phyloP scores from a whole-genome alignment of 2,797 vertebrate genomes.

The Zalophus californianus region DNA sequence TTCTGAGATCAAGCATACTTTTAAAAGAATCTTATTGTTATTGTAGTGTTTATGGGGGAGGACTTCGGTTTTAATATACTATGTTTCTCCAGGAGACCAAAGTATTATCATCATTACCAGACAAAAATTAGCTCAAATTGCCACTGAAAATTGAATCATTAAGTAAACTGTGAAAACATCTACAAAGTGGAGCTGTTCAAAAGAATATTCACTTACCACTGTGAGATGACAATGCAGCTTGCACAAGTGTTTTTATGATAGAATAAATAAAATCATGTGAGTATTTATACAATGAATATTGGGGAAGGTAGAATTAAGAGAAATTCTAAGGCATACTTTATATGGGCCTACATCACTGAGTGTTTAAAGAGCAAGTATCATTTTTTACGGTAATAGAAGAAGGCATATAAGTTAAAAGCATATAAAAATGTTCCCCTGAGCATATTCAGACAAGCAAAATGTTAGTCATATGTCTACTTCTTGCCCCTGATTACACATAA shows the following conservation, averaged over 20 bases:
- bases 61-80: neutral
- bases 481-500: neutral
- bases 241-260: neutral
- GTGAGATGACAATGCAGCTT: neutral
- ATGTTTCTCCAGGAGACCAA: neutral
- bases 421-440: neutral
- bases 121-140: neutral
- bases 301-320: neutral
- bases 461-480: neutral
- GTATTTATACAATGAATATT: neutral
- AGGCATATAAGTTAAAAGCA: neutral
- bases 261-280: neutral
- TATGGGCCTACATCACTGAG: neutral
- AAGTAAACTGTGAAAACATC: neutral
- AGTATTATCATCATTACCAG: neutral
- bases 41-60: neutral
- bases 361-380: neutral
- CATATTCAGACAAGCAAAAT: neutral
- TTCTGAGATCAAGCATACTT: neutral
- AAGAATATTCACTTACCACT: neutral
- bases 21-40: neutral
- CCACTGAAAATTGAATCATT: neutral
- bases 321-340: neutral
- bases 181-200: neutral
- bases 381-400: conserved; percentile 14